Evolutionary conservation across 2,888 invertebrate species (phyloP), one percentile per base, ranked within the genome.

Genomic region (Leptopilina myrica): DNA sequence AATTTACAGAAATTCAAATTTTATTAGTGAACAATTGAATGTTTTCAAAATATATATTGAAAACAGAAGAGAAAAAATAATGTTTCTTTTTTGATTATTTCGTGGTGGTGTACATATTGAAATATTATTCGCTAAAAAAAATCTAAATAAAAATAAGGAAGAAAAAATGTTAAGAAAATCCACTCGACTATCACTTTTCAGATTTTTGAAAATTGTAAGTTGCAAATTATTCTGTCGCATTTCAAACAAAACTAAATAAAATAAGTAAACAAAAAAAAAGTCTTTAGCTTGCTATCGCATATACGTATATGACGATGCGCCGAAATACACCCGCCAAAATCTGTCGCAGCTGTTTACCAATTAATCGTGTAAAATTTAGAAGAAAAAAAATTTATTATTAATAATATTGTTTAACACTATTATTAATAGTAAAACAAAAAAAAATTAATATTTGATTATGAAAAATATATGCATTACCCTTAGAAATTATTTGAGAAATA

Each of bases 271-370:
- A 43, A 73, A n/a, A 56, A 56, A 73, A 69, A 69, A 73, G 73
- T 73, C 33, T 73, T 73, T 73, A 73, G 56, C 73, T 73, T 73
- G 56, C 73, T 73, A 33, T 56, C 73, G 73, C 73, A 33, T 73
- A 73, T 73, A 73, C 15, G 56, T 33, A 33, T 56, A 33, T 73
- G 73, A 73, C 73, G 73, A 79, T 78, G 81, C 81, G 82, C 79
- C 82, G 82, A 80, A 79, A 82, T 81, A 81, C 83, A 76, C 82
- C 83, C 83, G 83, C 81, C 81, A 80, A 73, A 79, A 78, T 56
- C 73, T 73, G 73, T 73, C 56, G 33, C 33, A 56, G 56, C 26
- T 73, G 56, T 56, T 73, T 56, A 73, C 33, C 56, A 73, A 20
- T 33, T 56, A 73, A 73, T 73, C 56, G 73, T 56, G 11, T 73